Evolutionary conservation across 2,888 invertebrate genomes (phyloP), one percentile per base, ranked within the genome.

Genomic region (Campoplex capitator): DNA sequence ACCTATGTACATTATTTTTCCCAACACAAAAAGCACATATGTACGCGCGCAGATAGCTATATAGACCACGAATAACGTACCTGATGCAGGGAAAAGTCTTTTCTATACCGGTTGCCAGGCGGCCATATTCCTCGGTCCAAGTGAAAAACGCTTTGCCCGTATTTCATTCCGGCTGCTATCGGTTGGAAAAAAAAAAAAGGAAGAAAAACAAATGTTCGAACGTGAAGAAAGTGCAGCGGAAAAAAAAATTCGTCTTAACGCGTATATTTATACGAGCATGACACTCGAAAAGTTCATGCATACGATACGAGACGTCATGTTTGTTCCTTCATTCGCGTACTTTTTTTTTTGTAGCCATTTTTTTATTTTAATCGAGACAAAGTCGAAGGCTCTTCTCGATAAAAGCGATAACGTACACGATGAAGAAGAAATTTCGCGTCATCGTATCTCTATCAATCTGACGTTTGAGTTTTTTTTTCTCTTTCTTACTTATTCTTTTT

Each of bases 31-130:
- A 3, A 73, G 23, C 23, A 56, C 38, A 4, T 6, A 48, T 38
- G 23, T 28, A 18, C 28, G 42, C 13, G 16, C 16, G 13, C 23
- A 75, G n/a, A 78, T 35, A 42, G 16, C 28, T 23, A 67, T 16
- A 67, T 42, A 18, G 48, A 56, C 16, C 51, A 54, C 23, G 77
- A 75, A 82, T 78, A 67, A 68, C 18, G 42, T 32, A 32, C 16
- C 75, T 68, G 51, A 23, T 48, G 56, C 58, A 45, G 48, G 78
- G 83, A 80, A 86, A 85, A 86, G 67, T 71, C 65, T 78, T 79
- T 83, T 77, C 71, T 76, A 65, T 71, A 75, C 70, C 83, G 83
- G 86, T 86, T 86, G 86, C 86, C 76, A 86, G 73, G 86, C 86
- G 51, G 76, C 83, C 71, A 76, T 71, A 76, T 76, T 67, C 48